A percentile compares a stretch with the other conserved stretches of the same genome.
Conservation (phyloP, 2,113 vertebrate species). For the Catharus bicknelli region DNA sequence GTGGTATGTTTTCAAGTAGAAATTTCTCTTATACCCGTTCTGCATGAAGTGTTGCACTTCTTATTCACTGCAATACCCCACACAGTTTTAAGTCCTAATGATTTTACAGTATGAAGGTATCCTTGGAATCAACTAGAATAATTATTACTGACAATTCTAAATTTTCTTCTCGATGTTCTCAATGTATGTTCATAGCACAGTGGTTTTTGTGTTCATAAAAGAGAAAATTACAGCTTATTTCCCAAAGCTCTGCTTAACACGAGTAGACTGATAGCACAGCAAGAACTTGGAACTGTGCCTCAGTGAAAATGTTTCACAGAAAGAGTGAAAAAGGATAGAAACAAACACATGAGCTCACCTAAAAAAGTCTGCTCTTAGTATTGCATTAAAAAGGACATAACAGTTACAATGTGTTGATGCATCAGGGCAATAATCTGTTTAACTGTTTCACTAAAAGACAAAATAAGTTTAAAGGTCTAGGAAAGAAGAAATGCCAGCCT, state of each 20-base stretch:
- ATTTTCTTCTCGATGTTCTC: not conserved
- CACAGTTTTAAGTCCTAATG: not conserved
- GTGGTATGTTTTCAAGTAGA: not conserved
- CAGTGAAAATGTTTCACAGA: not conserved
- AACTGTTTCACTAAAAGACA: not conserved
- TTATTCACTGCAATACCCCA: not conserved
- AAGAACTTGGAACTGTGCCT: not conserved
- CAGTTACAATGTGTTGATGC: not conserved
- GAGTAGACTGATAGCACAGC: not conserved
- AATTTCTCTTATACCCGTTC: not conserved
- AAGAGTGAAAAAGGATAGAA: not conserved
- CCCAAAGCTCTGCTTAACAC: constrained; percentile 12
- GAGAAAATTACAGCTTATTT: constrained; percentile 6
- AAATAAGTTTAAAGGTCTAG: not conserved
- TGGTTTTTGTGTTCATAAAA: not conserved
- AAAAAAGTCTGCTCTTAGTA: not conserved
- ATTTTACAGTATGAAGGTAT: not conserved
- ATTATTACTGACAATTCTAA: not conserved
- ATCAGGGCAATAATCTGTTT: not conserved
- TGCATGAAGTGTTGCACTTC: not conserved
- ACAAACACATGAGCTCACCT: not conserved
- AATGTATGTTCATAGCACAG: not conserved
- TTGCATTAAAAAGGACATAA: not conserved
- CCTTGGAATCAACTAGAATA: not conserved
- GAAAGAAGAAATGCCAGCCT: not conserved